Conservation (phyloP, 2,113 vertebrate genomes). For the Athene noctua region DNA sequence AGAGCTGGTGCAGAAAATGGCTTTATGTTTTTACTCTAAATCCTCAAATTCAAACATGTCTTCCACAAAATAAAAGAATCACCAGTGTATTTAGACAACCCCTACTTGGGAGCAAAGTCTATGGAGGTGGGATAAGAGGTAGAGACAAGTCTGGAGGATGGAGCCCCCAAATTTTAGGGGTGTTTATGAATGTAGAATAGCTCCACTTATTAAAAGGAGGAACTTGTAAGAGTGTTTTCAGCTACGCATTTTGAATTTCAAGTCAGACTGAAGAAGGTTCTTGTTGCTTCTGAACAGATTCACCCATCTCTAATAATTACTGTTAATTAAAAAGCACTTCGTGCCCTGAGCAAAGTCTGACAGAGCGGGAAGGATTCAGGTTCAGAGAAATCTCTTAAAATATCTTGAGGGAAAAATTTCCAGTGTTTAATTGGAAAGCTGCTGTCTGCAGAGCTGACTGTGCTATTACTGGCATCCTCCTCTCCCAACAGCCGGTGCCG, state of each 20-base stretch:
- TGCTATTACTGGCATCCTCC: neutral
- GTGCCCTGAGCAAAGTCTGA: slow-evolving; percentile 5
- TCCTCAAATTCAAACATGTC: neutral
- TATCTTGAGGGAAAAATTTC: neutral
- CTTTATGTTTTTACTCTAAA: neutral
- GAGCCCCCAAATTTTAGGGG: neutral
- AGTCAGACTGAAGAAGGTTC: neutral
- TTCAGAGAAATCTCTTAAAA: neutral
- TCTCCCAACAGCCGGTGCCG: neutral
- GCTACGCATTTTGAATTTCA: neutral
- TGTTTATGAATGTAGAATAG: neutral
- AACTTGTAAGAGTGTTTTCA: neutral
- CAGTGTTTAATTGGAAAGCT: neutral
- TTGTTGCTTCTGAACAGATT: neutral
- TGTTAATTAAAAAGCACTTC: slow-evolving; percentile 44
- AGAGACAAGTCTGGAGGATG: neutral
- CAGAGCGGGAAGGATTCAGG: neutral
- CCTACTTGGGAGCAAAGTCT: neutral
- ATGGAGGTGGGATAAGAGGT: neutral
- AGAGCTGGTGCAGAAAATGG: neutral
- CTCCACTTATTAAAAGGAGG: neutral
- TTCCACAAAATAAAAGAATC: neutral
- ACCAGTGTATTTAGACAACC: neutral
- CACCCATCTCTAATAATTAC: slow-evolving; percentile 28
- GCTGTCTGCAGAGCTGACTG: neutral